Conservation (phyloP, 2,797 vertebrate species). For the Acipenser oxyrinchus region DNA sequence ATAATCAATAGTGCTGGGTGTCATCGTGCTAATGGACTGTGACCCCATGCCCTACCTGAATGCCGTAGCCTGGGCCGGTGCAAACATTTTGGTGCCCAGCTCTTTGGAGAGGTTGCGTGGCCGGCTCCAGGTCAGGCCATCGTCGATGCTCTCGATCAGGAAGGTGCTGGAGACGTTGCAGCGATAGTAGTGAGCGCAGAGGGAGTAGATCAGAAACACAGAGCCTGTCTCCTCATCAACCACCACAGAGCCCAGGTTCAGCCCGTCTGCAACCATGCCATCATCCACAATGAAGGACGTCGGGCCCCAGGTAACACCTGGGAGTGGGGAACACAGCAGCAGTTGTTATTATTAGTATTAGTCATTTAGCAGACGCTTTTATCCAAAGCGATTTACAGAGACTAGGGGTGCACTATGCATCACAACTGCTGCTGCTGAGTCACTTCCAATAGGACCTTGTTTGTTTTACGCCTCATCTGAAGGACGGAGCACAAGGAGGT, state of each 20-base stretch:
- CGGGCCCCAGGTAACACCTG: constrained; percentile 76
- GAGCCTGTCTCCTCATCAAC: constrained; percentile 52
- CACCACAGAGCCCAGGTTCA: constrained; percentile 76
- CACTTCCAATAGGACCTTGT: too few relatives aligned
- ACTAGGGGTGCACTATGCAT: too few relatives aligned
- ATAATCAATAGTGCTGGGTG: too few relatives aligned
- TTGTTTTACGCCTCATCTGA: too few relatives aligned
- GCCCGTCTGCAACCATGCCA: constrained; percentile 51
- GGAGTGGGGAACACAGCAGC: background rate
- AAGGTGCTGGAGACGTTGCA: constrained; percentile 69
- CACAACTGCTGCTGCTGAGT: too few relatives aligned
- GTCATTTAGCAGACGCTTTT: background rate
- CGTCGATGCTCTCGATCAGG: constrained; percentile 71
- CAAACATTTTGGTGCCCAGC: constrained; percentile 67
- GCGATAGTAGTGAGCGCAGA: constrained; percentile 63
- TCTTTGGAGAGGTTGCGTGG: constrained; percentile 72
- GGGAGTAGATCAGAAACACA: constrained; percentile 67
- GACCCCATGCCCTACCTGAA: constrained; percentile 61
- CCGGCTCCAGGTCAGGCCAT: constrained; percentile 69
- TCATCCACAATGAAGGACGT: constrained; percentile 73
- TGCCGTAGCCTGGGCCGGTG: constrained; percentile 75
- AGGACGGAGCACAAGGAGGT: too few relatives aligned
- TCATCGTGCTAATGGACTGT: too few relatives aligned
- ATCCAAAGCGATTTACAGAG: too few relatives aligned
- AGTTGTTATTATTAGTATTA: too few relatives aligned